Conservation (phyloP, 2,888 invertebrate genomes). For the Drosophila nr. medialis region DNA sequence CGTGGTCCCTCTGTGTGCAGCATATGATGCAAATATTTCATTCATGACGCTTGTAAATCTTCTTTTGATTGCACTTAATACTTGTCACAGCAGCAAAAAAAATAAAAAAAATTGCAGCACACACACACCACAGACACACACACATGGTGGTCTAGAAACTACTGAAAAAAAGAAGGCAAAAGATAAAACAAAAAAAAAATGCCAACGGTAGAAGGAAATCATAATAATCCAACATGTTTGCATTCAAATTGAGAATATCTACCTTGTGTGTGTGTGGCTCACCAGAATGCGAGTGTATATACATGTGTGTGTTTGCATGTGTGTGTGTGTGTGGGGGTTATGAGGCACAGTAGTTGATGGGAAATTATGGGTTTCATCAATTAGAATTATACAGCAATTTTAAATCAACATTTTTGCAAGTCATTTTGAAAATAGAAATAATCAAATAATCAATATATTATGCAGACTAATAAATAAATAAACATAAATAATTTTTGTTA, state of each 20-base stretch:
- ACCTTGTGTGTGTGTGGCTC: constrained; percentile 14
- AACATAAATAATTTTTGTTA: not conserved
- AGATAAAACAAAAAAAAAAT: constrained; percentile 48
- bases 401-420: not conserved
- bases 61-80: constrained; percentile 80
- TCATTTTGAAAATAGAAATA: not conserved
- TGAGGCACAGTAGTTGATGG: constrained; percentile 28
- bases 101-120: constrained; percentile 40
- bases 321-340: constrained; percentile 21
- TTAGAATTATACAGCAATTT: not conserved
- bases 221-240: constrained; percentile 78
- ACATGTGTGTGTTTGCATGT: constrained; percentile 34
- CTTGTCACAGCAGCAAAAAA: constrained; percentile 66
- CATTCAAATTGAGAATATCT: constrained; percentile 77
- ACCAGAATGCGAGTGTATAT: constrained; percentile 4
- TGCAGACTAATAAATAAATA: not conserved
- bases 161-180: constrained; percentile 17
- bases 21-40: constrained; percentile 77
- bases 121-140: constrained; percentile 33
- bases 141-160: constrained; percentile 37
- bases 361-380: not conserved
- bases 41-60: constrained; percentile 80
- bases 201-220: constrained; percentile 69
- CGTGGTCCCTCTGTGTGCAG: constrained; percentile 46
- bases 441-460: not conserved